Evolutionary conservation across 2,797 vertebrate species (phyloP).

Genomic region (Chiloscyllium punctatum): DNA sequence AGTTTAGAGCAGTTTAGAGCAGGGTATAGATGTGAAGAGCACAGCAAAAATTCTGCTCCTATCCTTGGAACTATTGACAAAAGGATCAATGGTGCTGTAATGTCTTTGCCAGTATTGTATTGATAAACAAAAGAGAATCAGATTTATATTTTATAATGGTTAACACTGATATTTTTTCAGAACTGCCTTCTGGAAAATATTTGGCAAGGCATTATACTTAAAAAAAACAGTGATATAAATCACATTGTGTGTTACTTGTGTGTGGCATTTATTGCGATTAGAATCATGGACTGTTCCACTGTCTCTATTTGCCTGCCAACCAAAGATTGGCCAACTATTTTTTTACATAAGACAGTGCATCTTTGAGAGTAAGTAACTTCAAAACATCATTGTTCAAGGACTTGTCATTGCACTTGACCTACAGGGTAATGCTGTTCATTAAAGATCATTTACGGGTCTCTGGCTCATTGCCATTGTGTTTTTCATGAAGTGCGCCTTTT

Average conservation of each 20-base stretch:
- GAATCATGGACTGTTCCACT: background rate
- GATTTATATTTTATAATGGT: background rate
- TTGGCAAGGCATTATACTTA: background rate
- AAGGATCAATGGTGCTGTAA: background rate
- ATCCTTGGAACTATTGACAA: background rate
- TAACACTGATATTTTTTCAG: background rate
- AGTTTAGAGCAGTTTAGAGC: background rate
- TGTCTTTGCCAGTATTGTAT: background rate
- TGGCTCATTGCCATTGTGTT: background rate
- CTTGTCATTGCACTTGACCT: background rate
- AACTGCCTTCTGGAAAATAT: background rate
- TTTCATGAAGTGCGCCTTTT: background rate
- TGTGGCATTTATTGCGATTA: conserved; percentile 19
- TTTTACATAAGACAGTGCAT: background rate
- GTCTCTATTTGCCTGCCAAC: background rate
- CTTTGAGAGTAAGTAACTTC: conserved; percentile 3
- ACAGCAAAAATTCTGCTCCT: background rate
- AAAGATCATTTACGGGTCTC: background rate
- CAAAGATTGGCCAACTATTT: background rate
- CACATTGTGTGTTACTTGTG: background rate
- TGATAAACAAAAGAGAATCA: background rate
- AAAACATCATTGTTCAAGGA: background rate
- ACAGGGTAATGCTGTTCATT: background rate
- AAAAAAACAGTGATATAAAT: conserved; percentile 2
- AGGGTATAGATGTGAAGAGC: background rate